Evolutionary conservation across 1,140 invertebrate species (phyloP).

Genomic region (Zaprionus ghesquierei): DNA sequence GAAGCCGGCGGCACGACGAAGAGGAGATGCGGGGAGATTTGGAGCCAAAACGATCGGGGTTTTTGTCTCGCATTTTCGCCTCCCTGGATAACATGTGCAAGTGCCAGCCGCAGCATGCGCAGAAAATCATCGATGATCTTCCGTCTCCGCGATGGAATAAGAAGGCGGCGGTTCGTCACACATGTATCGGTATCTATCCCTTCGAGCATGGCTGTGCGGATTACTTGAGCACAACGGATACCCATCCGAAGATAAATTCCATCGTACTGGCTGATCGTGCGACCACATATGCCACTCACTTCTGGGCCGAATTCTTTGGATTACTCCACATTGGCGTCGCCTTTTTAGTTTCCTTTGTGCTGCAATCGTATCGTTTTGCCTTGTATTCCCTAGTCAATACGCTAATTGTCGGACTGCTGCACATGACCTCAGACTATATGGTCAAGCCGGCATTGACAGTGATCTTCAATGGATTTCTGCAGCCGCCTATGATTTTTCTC

Average conservation of each 20-base stretch:
- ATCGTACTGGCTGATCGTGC: constrained; percentile 85
- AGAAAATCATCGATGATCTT: constrained; percentile 61
- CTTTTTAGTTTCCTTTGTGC: constrained; percentile 85
- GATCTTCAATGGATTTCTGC: constrained; percentile 86
- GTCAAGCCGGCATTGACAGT: constrained; percentile 87
- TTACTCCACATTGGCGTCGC: constrained; percentile 85
- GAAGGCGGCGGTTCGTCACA: constrained; percentile 54
- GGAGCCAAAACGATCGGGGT: neutral
- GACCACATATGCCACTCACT: constrained; percentile 84
- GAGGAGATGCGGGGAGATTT: neutral
- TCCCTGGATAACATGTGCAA: constrained; percentile 72
- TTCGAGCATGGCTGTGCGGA: constrained; percentile 87
- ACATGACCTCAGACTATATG: constrained; percentile 86
- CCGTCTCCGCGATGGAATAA: constrained; percentile 65
- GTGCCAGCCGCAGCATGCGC: constrained; percentile 36
- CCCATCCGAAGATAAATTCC: constrained; percentile 84
- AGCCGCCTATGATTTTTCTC: constrained; percentile 86
- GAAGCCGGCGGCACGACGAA: neutral
- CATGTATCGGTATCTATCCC: constrained; percentile 85
- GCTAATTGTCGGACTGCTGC: constrained; percentile 85
- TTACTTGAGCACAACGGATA: constrained; percentile 86
- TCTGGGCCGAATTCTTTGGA: constrained; percentile 88
- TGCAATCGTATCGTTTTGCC: constrained; percentile 85
- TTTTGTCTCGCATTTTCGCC: constrained; percentile 48
- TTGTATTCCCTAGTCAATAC: constrained; percentile 85